Base-by-base conservation (phyloP, 2,888 invertebrate genomes). In the Mesorhabditis belari region DNA sequence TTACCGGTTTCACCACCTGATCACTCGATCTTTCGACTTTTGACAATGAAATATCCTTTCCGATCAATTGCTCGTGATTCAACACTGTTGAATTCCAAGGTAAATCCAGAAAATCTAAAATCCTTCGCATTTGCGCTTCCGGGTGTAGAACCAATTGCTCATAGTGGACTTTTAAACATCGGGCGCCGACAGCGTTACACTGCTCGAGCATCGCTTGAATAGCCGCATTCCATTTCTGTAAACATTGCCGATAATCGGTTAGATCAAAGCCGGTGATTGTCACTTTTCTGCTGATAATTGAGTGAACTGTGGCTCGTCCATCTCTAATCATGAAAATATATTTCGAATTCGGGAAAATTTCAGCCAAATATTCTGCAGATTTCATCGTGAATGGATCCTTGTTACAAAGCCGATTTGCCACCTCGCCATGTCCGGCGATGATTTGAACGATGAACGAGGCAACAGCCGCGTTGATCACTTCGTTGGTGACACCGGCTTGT, bases 381-480 rank as follows among this genome's bases (percentile, higher is more conserved):
- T 95, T 95, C 74, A 98, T 87, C 62, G 94, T 94, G 73, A 98
- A 88, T 57, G 98, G 98, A 85, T 98, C 98, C 85, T 98, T 98
- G 86, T 98, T 98, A 86, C 98, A 98, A 67, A 96, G 87, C 57
- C 94, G 86, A 35, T 69, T 66, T 5, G 96, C 95, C 27, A 92
- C 89, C 79, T 92, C 92, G 51, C 96, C 96, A 84, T 98, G 95
- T 73, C 90, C 88, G 63, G 91, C 92, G 77, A 95, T 93, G 24
- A 83, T 74, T 72, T 75, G 44, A 28, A 49, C 44, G 44, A 35
- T 35, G 44, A 35, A 35, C 0, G 44, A 35, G 44, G 44, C 44
- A 23, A 29, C 12, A 6, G 12, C 5, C 5, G n/a, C 21, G 3
- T 61, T 60, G 1, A 19, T 17, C 17, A 92, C 90, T 81, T 90